These are phyloP conservation scores for Pseudococcus longispinus DNA, from an alignment of 2,888 invertebrate genomes.

Conservation along the genomic window DNA sequence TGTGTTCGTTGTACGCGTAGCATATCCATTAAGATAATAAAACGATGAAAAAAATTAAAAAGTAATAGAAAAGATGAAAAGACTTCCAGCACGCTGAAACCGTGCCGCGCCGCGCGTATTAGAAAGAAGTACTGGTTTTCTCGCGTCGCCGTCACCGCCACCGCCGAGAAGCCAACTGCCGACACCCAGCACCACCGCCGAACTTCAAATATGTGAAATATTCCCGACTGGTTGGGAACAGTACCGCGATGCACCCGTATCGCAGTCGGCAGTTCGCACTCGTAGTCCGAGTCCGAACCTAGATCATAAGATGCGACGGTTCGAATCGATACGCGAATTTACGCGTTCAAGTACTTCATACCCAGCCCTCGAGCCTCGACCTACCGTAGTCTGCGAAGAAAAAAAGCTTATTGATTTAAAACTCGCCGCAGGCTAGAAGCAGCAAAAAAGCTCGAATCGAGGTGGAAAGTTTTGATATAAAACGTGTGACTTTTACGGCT, in stretches of 20 bases:
- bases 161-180: not conserved
- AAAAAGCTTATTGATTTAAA: not conserved
- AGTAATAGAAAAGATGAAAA: constrained; percentile 39
- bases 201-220: constrained; percentile 39
- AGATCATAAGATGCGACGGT: too few species aligned
- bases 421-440: not conserved
- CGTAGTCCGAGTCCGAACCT: too few species aligned
- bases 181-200: not conserved
- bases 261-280: not conserved
- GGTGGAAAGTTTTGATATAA: constrained; percentile 23
- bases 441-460: not conserved
- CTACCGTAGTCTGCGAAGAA: too few species aligned
- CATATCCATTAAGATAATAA: constrained; percentile 56
- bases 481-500: constrained; percentile 30
- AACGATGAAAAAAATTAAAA: constrained; percentile 51
- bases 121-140: constrained; percentile 4
- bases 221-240: not conserved
- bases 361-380: too few species aligned
- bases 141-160: not conserved
- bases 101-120: not conserved
- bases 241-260: not conserved
- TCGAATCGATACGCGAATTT: not conserved
- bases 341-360: not conserved
- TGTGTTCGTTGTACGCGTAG: constrained; percentile 46
- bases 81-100: constrained; percentile 25